phyloP scores from a whole-genome alignment of 1,140 invertebrate genomes.

The Heliothis subflexa region DNA sequence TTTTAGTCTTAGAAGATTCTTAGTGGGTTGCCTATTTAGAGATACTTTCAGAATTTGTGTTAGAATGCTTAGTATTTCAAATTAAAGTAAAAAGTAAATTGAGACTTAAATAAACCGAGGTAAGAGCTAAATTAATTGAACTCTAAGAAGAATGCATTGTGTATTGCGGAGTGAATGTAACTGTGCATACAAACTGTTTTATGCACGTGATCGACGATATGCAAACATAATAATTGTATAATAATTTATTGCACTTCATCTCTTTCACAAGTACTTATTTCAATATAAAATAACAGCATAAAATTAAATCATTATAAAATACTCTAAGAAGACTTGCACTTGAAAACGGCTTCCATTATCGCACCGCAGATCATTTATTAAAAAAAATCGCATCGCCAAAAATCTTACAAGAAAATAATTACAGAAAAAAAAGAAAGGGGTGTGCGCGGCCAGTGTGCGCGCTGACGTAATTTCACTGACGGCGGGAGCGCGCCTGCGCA shows the following conservation, averaged over 20 bases:
- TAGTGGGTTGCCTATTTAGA: conserved; percentile 53
- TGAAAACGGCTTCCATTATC: conserved; percentile 35
- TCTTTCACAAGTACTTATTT: background rate
- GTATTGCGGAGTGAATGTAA: background rate
- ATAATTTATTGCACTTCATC: background rate
- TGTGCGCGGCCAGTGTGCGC: conserved; percentile 68
- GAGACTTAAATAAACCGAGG: conserved; percentile 15
- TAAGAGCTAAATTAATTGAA: conserved; percentile 33
- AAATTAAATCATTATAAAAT: conserved; percentile 36
- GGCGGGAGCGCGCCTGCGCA: conserved; percentile 67
- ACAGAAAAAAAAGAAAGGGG: conserved; percentile 82
- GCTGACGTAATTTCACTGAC: conserved; percentile 78
- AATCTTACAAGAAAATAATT: conserved; percentile 83
- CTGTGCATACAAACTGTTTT: conserved; percentile 3
- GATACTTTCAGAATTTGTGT: conserved; percentile 21
- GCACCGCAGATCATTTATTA: conserved; percentile 33
- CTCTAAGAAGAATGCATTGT: conserved; percentile 3
- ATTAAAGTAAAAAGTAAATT: conserved; percentile 1
- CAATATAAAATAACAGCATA: background rate
- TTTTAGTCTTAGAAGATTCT: conserved; percentile 75
- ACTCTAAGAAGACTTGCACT: background rate
- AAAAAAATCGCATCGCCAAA: conserved; percentile 68
- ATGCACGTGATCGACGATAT: background rate
- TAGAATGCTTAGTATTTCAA: conserved; percentile 13
- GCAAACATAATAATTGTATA: background rate